phyloP scores from a whole-genome alignment of 1,140 invertebrate species.

The Zaprionus taronus region DNA sequence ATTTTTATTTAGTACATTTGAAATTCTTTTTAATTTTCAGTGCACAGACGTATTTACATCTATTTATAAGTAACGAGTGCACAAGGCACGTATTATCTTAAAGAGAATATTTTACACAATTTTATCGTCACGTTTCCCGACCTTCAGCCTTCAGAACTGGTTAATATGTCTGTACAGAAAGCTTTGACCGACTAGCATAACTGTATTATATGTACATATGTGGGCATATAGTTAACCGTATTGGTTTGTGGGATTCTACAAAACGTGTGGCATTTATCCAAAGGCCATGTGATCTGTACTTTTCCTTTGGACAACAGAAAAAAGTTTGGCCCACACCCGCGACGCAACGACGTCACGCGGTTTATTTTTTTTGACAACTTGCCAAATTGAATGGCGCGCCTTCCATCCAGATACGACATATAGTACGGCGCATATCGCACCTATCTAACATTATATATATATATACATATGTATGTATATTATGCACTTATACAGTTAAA shows the following conservation, averaged over 20 bases:
- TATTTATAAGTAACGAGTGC: not conserved
- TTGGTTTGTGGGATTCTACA: conserved; percentile 3
- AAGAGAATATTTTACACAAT: not conserved
- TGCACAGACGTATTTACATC: not conserved
- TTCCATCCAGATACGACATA: conserved; percentile 51
- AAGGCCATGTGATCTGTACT: conserved; percentile 42
- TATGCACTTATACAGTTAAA: conserved; percentile 5
- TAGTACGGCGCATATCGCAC: conserved; percentile 4
- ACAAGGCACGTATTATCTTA: not conserved
- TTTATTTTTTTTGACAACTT: conserved; percentile 53
- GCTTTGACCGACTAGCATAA: conserved; percentile 40
- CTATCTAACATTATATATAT: not conserved
- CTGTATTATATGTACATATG: not conserved
- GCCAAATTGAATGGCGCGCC: conserved; percentile 58
- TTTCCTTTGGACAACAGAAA: conserved; percentile 15
- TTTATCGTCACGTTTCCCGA: conserved; percentile 49
- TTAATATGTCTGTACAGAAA: not conserved
- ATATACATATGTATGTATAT: not conserved
- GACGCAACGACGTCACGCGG: conserved; percentile 34
- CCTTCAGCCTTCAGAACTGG: conserved; percentile 43
- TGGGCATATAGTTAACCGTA: not conserved
- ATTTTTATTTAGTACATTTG: conserved; percentile 1
- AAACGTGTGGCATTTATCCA: conserved; percentile 47
- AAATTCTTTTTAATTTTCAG: not conserved
- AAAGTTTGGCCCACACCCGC: conserved; percentile 17